phyloP scores from a whole-genome alignment of 1,140 invertebrate species.

The Aplysia californica region DNA sequence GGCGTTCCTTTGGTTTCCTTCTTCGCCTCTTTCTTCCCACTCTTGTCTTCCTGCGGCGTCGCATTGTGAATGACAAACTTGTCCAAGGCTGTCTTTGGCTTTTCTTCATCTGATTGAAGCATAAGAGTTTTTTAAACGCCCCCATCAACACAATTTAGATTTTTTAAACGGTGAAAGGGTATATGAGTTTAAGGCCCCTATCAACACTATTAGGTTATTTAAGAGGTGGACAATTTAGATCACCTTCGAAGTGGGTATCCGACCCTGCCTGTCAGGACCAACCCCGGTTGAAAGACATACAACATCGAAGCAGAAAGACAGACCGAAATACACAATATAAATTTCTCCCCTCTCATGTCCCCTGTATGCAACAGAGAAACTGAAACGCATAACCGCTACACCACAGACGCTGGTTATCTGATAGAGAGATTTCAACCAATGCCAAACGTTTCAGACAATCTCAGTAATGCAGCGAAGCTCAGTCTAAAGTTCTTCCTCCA shows the following conservation, averaged over 20 bases:
- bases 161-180: not conserved
- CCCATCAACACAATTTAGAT: too few species aligned
- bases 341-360: too few species aligned
- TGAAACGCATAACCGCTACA: too few species aligned
- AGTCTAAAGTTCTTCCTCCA: too few species aligned
- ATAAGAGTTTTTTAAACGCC: too few species aligned
- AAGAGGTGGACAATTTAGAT: not conserved
- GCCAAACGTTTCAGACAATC: too few species aligned
- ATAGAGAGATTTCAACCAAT: too few species aligned
- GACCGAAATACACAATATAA: not conserved
- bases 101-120: constrained; percentile 40
- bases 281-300: not conserved
- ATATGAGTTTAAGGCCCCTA: not conserved
- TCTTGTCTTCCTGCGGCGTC: constrained; percentile 5
- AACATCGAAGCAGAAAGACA: not conserved
- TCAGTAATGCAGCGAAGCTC: too few species aligned
- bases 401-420: too few species aligned
- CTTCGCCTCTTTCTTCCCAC: constrained; percentile 31
- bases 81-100: constrained; percentile 43
- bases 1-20: constrained; percentile 32
- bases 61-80: constrained; percentile 37
- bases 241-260: not conserved
- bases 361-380: too few species aligned
- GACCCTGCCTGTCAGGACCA: too few species aligned
- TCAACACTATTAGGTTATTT: too few species aligned